Percentiles rank a stretch among this genome's conserved stretches.
These are phyloP conservation scores for Microcaecilia unicolor DNA, from an alignment of 2,797 vertebrate species.

Conservation along the genomic window DNA sequence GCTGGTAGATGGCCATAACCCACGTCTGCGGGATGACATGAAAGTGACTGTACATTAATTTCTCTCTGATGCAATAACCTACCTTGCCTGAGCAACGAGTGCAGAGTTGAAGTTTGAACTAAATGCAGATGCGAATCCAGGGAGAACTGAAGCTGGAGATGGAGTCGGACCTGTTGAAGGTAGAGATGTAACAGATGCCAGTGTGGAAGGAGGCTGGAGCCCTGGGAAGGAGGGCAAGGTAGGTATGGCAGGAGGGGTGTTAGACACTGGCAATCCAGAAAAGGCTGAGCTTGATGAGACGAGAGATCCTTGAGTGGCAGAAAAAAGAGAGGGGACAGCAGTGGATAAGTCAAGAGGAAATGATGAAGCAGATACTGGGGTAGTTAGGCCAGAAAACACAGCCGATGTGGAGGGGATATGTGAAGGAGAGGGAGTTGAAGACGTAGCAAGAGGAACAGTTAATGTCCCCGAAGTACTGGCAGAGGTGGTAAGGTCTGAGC, in stretches of 20 bases:
- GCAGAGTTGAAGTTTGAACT: slow-evolving; percentile 91
- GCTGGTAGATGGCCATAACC: no score
- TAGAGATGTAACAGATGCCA: slow-evolving; percentile 77
- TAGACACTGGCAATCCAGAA: slow-evolving; percentile 76
- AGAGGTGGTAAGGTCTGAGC: slow-evolving; percentile 43
- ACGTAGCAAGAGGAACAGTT: slow-evolving; percentile 42
- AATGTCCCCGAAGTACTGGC: slow-evolving; percentile 37
- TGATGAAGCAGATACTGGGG: slow-evolving; percentile 53
- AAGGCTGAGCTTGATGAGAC: slow-evolving; percentile 66
- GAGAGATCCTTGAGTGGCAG: slow-evolving; percentile 60
- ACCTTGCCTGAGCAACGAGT: slow-evolving; percentile 72
- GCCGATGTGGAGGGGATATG: slow-evolving; percentile 39
- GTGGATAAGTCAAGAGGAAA: slow-evolving; percentile 79
- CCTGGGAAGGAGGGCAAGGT: slow-evolving; percentile 82
- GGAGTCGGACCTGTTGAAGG: slow-evolving; percentile 74
- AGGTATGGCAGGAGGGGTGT: slow-evolving; percentile 69
- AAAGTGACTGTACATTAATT: no score
- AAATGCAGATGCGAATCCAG: slow-evolving; percentile 91
- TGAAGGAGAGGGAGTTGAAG: slow-evolving; percentile 35
- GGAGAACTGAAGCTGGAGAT: slow-evolving; percentile 80
- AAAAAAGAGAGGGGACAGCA: slow-evolving; percentile 74
- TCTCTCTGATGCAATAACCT: slow-evolving; percentile 26
- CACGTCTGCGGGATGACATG: no score
- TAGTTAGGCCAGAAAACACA: slow-evolving; percentile 43
- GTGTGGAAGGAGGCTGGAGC: slow-evolving; percentile 72